Conservation (phyloP, 1,140 invertebrate species). For the Frieseomelitta varia region DNA sequence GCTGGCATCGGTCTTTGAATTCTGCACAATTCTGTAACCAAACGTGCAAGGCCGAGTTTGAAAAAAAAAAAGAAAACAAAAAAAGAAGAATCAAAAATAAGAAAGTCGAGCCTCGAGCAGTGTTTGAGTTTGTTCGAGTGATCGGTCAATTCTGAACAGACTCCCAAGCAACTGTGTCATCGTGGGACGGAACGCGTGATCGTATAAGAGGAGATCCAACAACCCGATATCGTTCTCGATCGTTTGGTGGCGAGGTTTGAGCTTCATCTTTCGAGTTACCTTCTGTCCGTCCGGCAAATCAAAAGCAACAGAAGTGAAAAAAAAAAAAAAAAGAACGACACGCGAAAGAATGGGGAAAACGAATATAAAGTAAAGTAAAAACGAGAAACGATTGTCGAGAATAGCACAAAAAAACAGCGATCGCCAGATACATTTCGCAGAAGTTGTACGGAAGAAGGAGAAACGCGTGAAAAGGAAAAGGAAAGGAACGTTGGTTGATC, state of each 20-base stretch:
- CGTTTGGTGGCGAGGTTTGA: conserved; percentile 38
- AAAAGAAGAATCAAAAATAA: too few species aligned
- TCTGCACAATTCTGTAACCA: too few species aligned
- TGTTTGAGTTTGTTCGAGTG: neutral
- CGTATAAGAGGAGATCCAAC: neutral
- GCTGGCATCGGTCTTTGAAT: too few species aligned
- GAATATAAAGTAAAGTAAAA: too few species aligned
- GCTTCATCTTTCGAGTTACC: conserved; percentile 59
- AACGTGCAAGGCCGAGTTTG: too few species aligned
- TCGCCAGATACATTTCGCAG: conserved; percentile 50
- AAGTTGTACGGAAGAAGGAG: neutral
- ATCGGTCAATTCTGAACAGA: neutral
- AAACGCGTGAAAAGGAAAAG: conserved; percentile 49
- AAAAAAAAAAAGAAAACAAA: too few species aligned
- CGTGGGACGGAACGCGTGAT: neutral
- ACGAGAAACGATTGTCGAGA: conserved; percentile 3
- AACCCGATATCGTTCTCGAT: conserved; percentile 35
- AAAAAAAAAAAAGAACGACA: conserved; percentile 1
- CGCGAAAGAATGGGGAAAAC: neutral
- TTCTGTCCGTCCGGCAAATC: conserved; percentile 71
- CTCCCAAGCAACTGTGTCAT: neutral
- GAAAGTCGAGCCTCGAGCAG: too few species aligned
- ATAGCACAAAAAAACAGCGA: conserved; percentile 37
- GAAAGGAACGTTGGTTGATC: conserved; percentile 50
- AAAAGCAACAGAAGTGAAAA: conserved; percentile 54